These are phyloP conservation scores for Pangasius djambal DNA, from an alignment of 2,797 vertebrate genomes.

Conservation along the genomic window DNA sequence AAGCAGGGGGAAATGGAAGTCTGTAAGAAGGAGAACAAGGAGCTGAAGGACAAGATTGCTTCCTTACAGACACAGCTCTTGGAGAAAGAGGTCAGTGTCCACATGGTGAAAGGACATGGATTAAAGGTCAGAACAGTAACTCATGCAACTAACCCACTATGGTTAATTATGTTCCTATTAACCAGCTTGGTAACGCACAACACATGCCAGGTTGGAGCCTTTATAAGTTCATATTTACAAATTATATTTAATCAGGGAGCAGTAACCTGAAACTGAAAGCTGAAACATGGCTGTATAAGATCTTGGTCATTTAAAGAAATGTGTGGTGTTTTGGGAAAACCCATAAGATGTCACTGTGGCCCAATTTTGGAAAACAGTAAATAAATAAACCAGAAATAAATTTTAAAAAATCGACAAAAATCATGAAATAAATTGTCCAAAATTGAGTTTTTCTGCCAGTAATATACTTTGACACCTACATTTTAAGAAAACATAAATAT, in stretches of 20 bases:
- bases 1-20: slow-evolving; percentile 87
- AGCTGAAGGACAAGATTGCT: slow-evolving; percentile 89
- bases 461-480: neutral
- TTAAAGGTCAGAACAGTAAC: neutral
- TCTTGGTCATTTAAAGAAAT: slow-evolving; percentile 49
- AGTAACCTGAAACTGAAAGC: neutral
- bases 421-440: neutral
- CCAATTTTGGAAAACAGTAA: neutral
- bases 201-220: neutral
- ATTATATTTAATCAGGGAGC: neutral
- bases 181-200: neutral
- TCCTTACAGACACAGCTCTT: slow-evolving; percentile 84
- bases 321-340: neutral
- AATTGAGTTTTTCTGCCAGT: neutral
- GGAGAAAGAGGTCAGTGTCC: slow-evolving; percentile 87
- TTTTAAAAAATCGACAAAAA: neutral
- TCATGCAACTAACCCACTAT: too few relatives aligned
- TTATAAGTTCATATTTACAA: neutral
- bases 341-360: too few relatives aligned
- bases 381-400: neutral
- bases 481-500: neutral
- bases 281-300: neutral
- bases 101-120: neutral
- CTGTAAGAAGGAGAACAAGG: slow-evolving; percentile 92
- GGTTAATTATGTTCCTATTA: neutral